A percentile compares a stretch with the other conserved stretches of the same genome.
Conservation (phyloP, 2,113 vertebrate species). For the Elephantulus edwardii region DNA sequence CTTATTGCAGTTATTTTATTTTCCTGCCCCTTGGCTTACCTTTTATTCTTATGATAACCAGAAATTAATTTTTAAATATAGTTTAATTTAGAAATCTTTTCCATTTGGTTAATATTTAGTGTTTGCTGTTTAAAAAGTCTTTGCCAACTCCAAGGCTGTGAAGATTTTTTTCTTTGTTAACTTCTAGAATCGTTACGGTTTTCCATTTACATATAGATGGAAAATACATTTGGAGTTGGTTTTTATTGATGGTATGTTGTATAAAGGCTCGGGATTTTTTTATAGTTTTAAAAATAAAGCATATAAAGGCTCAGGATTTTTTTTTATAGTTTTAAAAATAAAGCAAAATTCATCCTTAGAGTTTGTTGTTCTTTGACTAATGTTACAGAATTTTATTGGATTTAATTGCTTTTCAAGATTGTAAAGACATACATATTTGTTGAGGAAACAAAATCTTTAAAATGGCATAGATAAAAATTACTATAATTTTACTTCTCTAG, state of each 20-base stretch:
- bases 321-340: neutral
- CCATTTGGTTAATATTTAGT: conserved; percentile 5
- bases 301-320: neutral
- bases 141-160: neutral
- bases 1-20: neutral
- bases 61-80: neutral
- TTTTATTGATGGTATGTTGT: conserved; percentile 7
- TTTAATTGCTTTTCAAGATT: conserved; percentile 36
- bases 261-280: neutral
- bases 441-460: conserved; percentile 2
- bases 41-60: conserved; percentile 8
- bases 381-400: neutral
- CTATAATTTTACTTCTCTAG: neutral
- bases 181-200: neutral
- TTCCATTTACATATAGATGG: conserved; percentile 18
- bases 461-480: neutral
- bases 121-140: conserved; percentile 25
- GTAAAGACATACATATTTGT: neutral
- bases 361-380: conserved; percentile 23
- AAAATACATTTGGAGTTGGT: conserved; percentile 24
- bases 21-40: neutral
- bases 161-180: conserved; percentile 21
- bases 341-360: neutral
- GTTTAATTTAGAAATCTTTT: conserved; percentile 2
- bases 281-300: neutral